A percentile compares a stretch with the other conserved stretches of the same genome.
These are phyloP conservation scores for Nothocercus nigrocapillus DNA, from an alignment of 2,113 vertebrate genomes.

Conservation along the genomic window DNA sequence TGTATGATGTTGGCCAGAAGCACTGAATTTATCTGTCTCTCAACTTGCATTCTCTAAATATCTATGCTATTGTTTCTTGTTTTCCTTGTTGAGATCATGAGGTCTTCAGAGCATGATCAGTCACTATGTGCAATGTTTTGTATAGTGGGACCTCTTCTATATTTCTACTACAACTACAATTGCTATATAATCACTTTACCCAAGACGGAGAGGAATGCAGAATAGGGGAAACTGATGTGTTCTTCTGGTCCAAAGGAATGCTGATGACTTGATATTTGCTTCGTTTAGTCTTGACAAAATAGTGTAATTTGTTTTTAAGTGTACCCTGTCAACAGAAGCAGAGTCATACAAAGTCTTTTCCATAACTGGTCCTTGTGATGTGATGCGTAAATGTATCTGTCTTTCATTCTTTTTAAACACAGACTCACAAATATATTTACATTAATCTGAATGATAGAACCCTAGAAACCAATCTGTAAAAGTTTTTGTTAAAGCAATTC, in stretches of 20 bases:
- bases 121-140: background rate
- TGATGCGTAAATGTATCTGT: fast-evolving
- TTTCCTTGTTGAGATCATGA: background rate
- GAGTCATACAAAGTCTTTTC: background rate
- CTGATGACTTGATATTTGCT: background rate
- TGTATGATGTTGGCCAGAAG: background rate
- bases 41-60: background rate
- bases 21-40: background rate
- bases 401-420: background rate
- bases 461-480: background rate
- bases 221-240: background rate
- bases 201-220: background rate
- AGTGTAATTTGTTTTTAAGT: background rate
- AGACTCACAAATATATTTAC: background rate
- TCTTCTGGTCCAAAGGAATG: background rate
- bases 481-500: background rate
- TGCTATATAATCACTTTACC: background rate
- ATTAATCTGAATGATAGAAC: background rate
- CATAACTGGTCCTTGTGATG: background rate
- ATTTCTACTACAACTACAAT: background rate
- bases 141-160: background rate
- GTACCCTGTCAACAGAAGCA: background rate
- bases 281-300: background rate
- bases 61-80: background rate
- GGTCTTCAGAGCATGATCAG: background rate